Evolutionary conservation across 1,140 invertebrate species (phyloP).

Genomic region (Sinonovacula constricta): DNA sequence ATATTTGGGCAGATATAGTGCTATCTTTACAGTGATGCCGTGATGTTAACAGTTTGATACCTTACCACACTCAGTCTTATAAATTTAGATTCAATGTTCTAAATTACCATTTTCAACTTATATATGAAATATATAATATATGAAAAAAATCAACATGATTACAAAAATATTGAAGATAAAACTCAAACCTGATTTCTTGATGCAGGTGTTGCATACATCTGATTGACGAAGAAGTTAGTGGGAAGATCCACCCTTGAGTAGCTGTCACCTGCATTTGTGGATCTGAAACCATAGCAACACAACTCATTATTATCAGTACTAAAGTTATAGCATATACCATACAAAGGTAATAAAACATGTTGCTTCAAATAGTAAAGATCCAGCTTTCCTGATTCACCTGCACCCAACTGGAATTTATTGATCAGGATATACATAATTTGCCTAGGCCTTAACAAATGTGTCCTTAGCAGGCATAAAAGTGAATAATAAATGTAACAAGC

Average conservation of each 20-base stretch:
- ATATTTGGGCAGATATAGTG: too few relatives aligned
- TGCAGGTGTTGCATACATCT: constrained; percentile 29
- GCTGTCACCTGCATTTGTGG: constrained; percentile 29
- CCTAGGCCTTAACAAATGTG: too few relatives aligned
- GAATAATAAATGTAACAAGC: too few relatives aligned
- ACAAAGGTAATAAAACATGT: too few relatives aligned
- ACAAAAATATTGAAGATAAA: not conserved
- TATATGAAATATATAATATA: not conserved
- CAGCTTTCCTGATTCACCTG: too few relatives aligned
- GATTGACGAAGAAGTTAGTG: constrained; percentile 9
- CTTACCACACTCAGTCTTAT: not conserved
- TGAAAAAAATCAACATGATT: not conserved
- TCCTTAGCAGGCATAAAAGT: too few relatives aligned
- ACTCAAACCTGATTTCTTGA: constrained; percentile 12
- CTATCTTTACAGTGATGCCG: not conserved
- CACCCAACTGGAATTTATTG: too few relatives aligned
- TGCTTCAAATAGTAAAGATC: too few relatives aligned
- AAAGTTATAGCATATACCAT: too few relatives aligned
- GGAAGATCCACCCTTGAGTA: constrained; percentile 26
- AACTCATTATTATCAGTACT: too few relatives aligned
- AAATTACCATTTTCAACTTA: not conserved
- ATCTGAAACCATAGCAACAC: too few relatives aligned
- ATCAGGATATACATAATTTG: too few relatives aligned
- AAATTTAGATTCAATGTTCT: not conserved
- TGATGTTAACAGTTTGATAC: not conserved